Conservation (phyloP, 2,888 invertebrate genomes). For the Epiblema foenella region DNA sequence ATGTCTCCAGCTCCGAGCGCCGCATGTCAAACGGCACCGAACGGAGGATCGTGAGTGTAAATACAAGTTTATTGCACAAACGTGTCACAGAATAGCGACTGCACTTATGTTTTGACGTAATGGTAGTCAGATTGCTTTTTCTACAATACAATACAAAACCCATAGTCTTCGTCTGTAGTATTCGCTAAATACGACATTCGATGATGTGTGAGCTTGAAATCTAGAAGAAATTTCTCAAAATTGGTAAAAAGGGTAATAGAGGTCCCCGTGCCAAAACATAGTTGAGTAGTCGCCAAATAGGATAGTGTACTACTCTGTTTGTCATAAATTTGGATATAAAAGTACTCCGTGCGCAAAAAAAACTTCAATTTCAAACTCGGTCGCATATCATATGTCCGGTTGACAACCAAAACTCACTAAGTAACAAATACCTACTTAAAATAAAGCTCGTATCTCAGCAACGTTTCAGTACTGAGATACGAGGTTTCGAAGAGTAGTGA, state of each 20-base stretch:
- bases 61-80: constrained; percentile 25
- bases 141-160: neutral
- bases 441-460: too few species aligned
- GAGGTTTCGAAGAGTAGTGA: too few species aligned
- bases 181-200: neutral
- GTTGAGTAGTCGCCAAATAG: neutral
- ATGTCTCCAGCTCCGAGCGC: constrained; percentile 24
- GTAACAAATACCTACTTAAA: too few species aligned
- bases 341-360: neutral
- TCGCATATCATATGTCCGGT: neutral
- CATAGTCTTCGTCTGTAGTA: neutral
- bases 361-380: neutral
- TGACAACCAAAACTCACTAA: too few species aligned
- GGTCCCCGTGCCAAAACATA: neutral
- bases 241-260: neutral
- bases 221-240: neutral
- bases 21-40: constrained; percentile 24
- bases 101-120: constrained; percentile 8
- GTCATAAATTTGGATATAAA: neutral
- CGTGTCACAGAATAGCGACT: constrained; percentile 13
- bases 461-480: too few species aligned
- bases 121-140: neutral
- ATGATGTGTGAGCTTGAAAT: neutral
- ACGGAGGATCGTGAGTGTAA: constrained; percentile 12
- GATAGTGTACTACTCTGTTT: neutral